Evolutionary conservation across 2,113 vertebrate genomes (phyloP).

Genomic region (Coregonus clupeaformis): DNA sequence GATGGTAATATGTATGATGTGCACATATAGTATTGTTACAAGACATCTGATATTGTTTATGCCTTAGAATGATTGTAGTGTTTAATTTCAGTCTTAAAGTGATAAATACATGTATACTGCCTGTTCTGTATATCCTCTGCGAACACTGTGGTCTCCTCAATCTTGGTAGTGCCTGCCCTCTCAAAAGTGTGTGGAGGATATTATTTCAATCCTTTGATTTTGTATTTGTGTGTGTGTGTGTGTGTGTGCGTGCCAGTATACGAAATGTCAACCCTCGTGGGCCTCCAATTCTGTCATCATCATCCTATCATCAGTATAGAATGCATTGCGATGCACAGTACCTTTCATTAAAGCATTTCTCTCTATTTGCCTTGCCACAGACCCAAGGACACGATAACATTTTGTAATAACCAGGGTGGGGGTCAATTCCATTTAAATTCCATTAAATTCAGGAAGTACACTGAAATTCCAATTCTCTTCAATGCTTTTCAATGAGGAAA

Average conservation of each 20-base stretch:
- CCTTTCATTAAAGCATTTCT: slow-evolving; percentile 85
- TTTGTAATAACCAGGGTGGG: slow-evolving; percentile 45
- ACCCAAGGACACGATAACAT: slow-evolving; percentile 71
- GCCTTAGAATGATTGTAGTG: slow-evolving; percentile 80
- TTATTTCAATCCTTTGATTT: slow-evolving; percentile 68
- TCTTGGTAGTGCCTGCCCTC: slow-evolving; percentile 90
- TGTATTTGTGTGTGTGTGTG: slow-evolving; percentile 59
- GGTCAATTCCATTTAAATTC: too few species aligned
- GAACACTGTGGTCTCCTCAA: slow-evolving; percentile 87
- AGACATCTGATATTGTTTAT: slow-evolving; percentile 81
- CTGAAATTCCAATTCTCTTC: too few species aligned
- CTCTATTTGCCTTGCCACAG: slow-evolving; percentile 83
- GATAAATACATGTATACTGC: slow-evolving; percentile 74
- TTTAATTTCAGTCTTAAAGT: slow-evolving; percentile 82
- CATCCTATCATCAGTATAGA: slow-evolving; percentile 55
- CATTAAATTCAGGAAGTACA: too few species aligned
- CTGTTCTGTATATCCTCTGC: slow-evolving; percentile 86
- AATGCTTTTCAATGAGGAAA: too few species aligned
- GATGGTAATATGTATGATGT: slow-evolving; percentile 85
- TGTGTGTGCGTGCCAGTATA: slow-evolving; percentile 17
- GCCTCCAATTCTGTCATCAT: slow-evolving; percentile 75
- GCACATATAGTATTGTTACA: slow-evolving; percentile 84
- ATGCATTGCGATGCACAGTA: slow-evolving; percentile 75
- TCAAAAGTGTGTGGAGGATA: slow-evolving; percentile 85
- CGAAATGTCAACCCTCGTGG: slow-evolving; percentile 78